Evolutionary conservation across 2,888 invertebrate genomes (phyloP).

Genomic region (Torymus aiolomorphi): DNA sequence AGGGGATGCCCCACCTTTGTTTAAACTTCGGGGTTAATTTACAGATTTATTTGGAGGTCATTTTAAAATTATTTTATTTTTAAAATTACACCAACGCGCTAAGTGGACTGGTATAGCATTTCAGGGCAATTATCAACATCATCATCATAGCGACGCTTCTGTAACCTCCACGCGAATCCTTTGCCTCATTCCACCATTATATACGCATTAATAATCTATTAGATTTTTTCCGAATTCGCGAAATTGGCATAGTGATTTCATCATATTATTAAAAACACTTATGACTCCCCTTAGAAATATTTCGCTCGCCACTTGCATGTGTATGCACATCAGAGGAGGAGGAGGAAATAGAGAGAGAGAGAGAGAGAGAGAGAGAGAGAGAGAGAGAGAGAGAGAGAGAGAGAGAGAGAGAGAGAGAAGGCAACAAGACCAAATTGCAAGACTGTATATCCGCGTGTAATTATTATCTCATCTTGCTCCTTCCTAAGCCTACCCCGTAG

Average conservation of each 20-base stretch:
- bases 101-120: slow-evolving; percentile 14
- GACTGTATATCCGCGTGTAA: slow-evolving; percentile 14
- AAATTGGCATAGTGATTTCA: slow-evolving; percentile 14
- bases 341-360: too few species aligned
- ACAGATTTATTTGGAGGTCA: too few species aligned
- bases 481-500: background rate
- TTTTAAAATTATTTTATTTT: too few species aligned
- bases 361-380: too few species aligned
- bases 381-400: too few species aligned
- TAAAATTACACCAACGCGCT: background rate
- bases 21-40: too few species aligned
- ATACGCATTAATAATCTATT: slow-evolving; percentile 25
- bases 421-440: slow-evolving; percentile 30
- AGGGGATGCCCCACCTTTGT: too few species aligned
- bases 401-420: too few species aligned
- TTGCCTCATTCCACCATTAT: slow-evolving; percentile 17
- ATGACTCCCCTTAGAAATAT: slow-evolving; percentile 14
- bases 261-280: slow-evolving; percentile 30
- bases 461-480: slow-evolving; percentile 40
- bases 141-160: background rate
- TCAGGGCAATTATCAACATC: slow-evolving; percentile 6
- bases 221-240: background rate
- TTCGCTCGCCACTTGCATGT: background rate
- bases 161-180: background rate
- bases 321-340: background rate